A percentile compares a stretch with the other conserved stretches of the same genome.
phyloP scores from a whole-genome alignment of 2,113 vertebrate species.

The Salvelinus fontinalis region DNA sequence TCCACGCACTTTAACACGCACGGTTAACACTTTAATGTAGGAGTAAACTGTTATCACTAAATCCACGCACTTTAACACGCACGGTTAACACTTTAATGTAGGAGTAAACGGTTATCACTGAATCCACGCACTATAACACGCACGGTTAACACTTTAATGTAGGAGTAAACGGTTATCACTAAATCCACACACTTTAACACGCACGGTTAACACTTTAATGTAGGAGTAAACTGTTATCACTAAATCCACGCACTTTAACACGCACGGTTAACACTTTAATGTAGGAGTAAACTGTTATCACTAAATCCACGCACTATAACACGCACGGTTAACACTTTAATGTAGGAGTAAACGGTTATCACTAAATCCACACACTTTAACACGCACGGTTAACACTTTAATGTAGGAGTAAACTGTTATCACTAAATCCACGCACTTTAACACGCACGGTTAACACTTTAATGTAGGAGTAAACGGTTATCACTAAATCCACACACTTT shows the following conservation, averaged over 20 bases:
- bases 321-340: too few species aligned
- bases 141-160: too few species aligned
- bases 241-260: not conserved
- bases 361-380: not conserved
- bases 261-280: too few species aligned
- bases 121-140: not conserved
- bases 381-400: too few species aligned
- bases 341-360: slow-evolving; percentile 6
- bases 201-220: too few species aligned
- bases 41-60: slow-evolving; percentile 1
- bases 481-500: not conserved
- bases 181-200: not conserved
- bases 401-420: slow-evolving; percentile 7
- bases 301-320: not conserved
- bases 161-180: slow-evolving; percentile 3
- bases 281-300: slow-evolving; percentile 5
- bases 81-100: too few species aligned
- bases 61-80: not conserved
- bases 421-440: not conserved
- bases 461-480: slow-evolving; percentile 8
- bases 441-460: too few species aligned
- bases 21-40: too few species aligned
- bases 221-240: slow-evolving; percentile 4
- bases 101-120: not conserved
- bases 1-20: not conserved